Evolutionary conservation across 1,140 invertebrate species (phyloP), one percentile per base, ranked within the genome.

Genomic region (Leptinotarsa undecemlineata): DNA sequence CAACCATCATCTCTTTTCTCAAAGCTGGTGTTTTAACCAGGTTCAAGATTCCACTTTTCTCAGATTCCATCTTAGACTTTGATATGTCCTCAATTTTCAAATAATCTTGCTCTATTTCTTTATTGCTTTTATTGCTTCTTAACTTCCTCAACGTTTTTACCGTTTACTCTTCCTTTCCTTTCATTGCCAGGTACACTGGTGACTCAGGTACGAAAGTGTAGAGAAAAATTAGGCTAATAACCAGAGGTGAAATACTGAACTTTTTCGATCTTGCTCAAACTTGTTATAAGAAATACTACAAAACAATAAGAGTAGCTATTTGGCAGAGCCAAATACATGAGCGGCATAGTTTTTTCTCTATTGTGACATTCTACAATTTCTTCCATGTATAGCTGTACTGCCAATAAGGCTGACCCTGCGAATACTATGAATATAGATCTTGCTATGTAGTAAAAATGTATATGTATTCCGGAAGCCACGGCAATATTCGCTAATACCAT

Each of bases 171-270:
- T 88, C 21, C 48, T 88, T 87, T 21, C 85, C 86, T 19, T 85
- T 87, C 81, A 90, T 90, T 0, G 93, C 83, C 47, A 91, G 86
- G 72, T 89, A 94, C 62, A 90, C 90, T 0, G 95, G 95, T 13
- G 92, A 92, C 81, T 97, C 95, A 0, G 94, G 94, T 14, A 78
- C 70, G 8, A 33, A 33, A 1, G 85, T 79, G 0, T 86, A 63
- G 19, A 90, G 72, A 81, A 90, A 88, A 0, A 88, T 85, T 8
- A 67, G 14, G 57, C 17, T 8, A 26, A 68, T 14, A 1, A 86
- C 0, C 0, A 89, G 88, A 19, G 89, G 87, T 88, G 26, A 90
- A 84, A 33, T 80, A 83, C 48, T 81, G 80, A 84, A 91, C 92
- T 0, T 83, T 80, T 0, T 89, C 83, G 74, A 85, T 88, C 4